A percentile compares a stretch with the other conserved stretches of the same genome.
phyloP scores from a whole-genome alignment of 1,140 invertebrate genomes.

The Aporrectodea caliginosa region DNA sequence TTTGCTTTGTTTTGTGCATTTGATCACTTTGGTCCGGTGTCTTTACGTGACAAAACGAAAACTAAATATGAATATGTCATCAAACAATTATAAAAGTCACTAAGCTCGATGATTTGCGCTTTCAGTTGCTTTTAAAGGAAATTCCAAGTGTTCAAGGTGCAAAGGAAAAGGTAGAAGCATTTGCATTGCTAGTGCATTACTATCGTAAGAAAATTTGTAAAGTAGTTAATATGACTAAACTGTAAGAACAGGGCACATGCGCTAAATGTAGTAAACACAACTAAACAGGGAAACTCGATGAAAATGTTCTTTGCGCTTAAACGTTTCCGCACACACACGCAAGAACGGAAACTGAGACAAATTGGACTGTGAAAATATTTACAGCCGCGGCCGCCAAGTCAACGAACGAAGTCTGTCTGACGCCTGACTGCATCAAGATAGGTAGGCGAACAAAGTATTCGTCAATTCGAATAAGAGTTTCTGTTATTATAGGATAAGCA shows the following conservation, averaged over 20 bases:
- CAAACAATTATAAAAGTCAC: no score
- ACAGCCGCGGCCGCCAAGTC: neutral
- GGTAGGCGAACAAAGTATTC: neutral
- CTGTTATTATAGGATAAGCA: neutral
- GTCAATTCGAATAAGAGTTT: neutral
- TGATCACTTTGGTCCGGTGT: no score
- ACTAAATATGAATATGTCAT: no score
- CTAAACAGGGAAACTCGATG: neutral
- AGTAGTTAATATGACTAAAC: neutral
- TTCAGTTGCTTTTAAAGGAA: no score
- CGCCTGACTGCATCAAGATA: neutral
- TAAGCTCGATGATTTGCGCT: no score
- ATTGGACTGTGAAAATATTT: no score
- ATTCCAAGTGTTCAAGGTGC: no score
- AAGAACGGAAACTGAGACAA: no score
- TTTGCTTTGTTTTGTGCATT: no score
- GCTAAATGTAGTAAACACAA: neutral
- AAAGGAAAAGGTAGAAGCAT: no score
- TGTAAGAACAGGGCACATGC: neutral
- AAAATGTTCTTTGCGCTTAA: neutral
- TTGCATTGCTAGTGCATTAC: no score
- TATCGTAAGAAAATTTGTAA: neutral
- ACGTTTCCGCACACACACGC: neutral
- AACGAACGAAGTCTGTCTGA: neutral
- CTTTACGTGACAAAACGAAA: no score